Evolutionary conservation across 1,140 invertebrate species (phyloP).

Genomic region (Drosophila novamexicana): DNA sequence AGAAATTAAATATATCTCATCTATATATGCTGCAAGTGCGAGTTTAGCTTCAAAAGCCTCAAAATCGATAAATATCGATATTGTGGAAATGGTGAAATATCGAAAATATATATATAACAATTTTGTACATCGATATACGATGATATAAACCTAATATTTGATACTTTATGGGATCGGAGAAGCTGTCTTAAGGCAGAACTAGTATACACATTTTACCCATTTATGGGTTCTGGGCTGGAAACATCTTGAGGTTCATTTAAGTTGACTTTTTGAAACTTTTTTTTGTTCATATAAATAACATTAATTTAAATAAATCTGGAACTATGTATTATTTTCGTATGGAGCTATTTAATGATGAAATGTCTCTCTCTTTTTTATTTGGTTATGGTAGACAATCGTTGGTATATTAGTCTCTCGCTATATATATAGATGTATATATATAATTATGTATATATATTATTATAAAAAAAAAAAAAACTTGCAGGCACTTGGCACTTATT

Average conservation of each 20-base stretch:
- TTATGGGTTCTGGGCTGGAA: no score
- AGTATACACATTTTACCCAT: no score
- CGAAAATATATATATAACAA: no score
- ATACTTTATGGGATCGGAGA: no score
- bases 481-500: slow-evolving; percentile 27
- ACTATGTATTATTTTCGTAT: slow-evolving; percentile 3
- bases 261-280: neutral
- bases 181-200: no score
- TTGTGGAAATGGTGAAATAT: no score
- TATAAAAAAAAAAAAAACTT: neutral
- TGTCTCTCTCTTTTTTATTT: slow-evolving; percentile 3
- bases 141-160: no score
- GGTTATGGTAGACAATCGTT: slow-evolving; percentile 17
- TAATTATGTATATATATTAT: neutral
- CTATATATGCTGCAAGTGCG: no score
- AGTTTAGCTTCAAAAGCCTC: no score
- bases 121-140: no score
- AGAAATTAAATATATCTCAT: no score
- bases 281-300: neutral
- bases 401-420: slow-evolving; percentile 2
- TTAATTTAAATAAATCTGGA: neutral
- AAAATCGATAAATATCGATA: no score
- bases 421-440: neutral
- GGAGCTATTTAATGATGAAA: slow-evolving; percentile 1
- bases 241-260: neutral